These are phyloP conservation scores for Pachydiplax longipennis DNA, from an alignment of 2,888 invertebrate species.

Conservation along the genomic window DNA sequence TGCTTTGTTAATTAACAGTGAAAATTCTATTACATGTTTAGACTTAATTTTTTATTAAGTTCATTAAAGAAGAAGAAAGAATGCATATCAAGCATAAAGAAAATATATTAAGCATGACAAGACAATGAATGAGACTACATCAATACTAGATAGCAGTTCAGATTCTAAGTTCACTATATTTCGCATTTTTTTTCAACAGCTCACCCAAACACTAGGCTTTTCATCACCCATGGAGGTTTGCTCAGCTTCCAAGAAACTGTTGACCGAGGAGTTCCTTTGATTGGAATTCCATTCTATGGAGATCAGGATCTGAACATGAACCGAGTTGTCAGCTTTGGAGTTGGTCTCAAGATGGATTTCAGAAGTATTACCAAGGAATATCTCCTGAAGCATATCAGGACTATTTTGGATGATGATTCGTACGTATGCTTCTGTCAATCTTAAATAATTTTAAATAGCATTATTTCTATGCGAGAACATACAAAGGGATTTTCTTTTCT, in stretches of 20 bases:
- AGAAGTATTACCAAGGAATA: constrained; percentile 54
- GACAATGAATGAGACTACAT: not conserved
- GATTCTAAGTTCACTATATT: not conserved
- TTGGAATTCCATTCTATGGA: constrained; percentile 64
- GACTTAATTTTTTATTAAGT: not conserved
- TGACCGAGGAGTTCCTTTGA: constrained; percentile 61
- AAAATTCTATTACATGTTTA: not conserved
- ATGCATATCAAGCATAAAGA: too few relatives aligned
- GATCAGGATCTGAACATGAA: constrained; percentile 66
- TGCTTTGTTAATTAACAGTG: not conserved
- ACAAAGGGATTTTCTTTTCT: too few relatives aligned
- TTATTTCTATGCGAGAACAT: too few relatives aligned
- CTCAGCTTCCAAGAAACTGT: constrained; percentile 66
- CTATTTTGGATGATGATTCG: constrained; percentile 58
- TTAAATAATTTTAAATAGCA: too few relatives aligned
- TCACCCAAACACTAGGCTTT: constrained; percentile 65
- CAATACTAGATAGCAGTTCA: not conserved
- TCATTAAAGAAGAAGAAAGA: not conserved
- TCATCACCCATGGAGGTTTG: constrained; percentile 68
- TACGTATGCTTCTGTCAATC: too few relatives aligned
- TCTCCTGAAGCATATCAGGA: constrained; percentile 60
- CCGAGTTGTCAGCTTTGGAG: constrained; percentile 63
- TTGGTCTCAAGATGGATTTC: constrained; percentile 59
- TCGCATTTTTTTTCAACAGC: constrained; percentile 55
- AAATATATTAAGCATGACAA: not conserved